Evolutionary conservation across 2,113 vertebrate genomes (phyloP).

Genomic region (Loxodonta africana): DNA sequence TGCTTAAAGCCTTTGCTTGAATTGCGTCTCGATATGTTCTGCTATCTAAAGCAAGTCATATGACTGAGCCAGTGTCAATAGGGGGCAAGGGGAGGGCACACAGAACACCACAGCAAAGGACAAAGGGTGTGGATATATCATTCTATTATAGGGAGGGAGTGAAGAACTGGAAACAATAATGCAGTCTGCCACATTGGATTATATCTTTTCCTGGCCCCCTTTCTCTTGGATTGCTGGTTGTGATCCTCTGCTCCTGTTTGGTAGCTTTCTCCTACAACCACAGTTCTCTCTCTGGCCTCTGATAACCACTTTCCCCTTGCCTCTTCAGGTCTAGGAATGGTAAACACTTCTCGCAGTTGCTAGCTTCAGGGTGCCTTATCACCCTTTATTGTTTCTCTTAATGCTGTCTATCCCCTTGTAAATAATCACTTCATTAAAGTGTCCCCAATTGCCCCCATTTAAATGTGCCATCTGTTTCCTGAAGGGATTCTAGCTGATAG

Average conservation of each 20-base stretch:
- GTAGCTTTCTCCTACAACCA: background rate
- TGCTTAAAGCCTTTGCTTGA: slow-evolving; percentile 43
- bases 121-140: background rate
- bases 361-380: background rate
- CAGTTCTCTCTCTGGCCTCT: background rate
- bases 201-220: background rate
- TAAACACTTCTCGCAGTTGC: background rate
- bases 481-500: background rate
- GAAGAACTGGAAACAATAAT: background rate
- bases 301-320: background rate
- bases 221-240: background rate
- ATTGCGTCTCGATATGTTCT: background rate
- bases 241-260: background rate
- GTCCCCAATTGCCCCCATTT: background rate
- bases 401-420: background rate
- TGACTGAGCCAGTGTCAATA: background rate
- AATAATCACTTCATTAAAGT: slow-evolving; percentile 17
- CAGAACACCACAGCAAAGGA: background rate
- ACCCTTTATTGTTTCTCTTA: background rate
- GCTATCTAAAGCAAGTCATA: background rate
- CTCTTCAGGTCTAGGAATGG: background rate
- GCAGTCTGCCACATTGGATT: background rate
- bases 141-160: background rate
- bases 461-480: background rate
- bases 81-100: background rate